Evolutionary conservation across 2,113 vertebrate genomes (phyloP), one percentile per base, ranked within the genome.

Genomic region (Leptocoma aspasia): DNA sequence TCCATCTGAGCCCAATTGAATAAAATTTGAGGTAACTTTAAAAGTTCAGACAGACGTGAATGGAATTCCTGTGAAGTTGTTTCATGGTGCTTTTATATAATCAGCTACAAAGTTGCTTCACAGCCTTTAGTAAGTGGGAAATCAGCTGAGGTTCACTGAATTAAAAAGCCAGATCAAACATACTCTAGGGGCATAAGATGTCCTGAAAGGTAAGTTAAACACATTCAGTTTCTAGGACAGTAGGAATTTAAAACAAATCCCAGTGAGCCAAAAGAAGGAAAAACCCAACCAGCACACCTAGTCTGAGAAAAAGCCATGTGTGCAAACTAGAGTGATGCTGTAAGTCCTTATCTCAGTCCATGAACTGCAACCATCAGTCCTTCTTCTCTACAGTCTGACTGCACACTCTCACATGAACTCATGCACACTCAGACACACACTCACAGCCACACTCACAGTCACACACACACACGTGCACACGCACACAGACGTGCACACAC

Each of bases 61-160:
- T 44, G 64, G 63, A 83, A 94, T 93, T 94, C 82, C 92, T 90
- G 70, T 82, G 70, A 96, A 92, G 82, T 13, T 77, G 78, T 59
- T 96, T 94, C 54, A 44, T 22, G 16, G 64, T n/a, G 54, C 59
- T 86, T 95, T 94, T 91, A 87, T 70, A 97, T 59, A 93, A 96
- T 85, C 50, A 60, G 73, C 60, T 87, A 89, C 82, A 96, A 95
- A 94, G 85, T 76, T 87, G 93, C 76, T 96, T 94, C 81, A 79
- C 82, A 95, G 86, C 57, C 79, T 91, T 76, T 80, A 79, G 68
- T 72, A 92, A 79, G 50, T 80, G 90, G 84, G 92, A 96, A 95
- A 94, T 93, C 82, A 93, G 82, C 86, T 94, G 91, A 95, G 73
- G 56, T 94, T 90, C 78, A 81, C 53, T 64, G 93, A 94, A 94